Percentiles rank a stretch among this genome's conserved stretches.
Evolutionary conservation across 2,113 vertebrate genomes (phyloP).

Genomic region (Pseudolaguvia tuberculata): DNA sequence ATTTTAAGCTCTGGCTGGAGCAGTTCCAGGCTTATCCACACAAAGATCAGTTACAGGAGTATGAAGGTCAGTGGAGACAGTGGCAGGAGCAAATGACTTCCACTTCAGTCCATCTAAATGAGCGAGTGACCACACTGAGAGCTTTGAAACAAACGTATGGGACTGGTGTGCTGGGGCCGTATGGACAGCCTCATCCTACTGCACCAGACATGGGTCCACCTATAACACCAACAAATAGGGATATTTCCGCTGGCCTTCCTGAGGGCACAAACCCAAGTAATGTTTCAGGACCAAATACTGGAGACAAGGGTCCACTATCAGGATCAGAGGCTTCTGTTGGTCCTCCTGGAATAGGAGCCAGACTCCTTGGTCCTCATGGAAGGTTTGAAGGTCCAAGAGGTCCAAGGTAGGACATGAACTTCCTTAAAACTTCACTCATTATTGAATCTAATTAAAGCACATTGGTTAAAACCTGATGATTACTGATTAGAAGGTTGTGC

Average conservation of each 20-base stretch:
- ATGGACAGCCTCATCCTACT: conserved; percentile 67
- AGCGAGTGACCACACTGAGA: conserved; percentile 79
- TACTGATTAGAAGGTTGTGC: neutral
- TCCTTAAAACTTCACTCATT: neutral
- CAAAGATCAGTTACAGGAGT: conserved; percentile 93
- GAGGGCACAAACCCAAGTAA: conserved; percentile 42
- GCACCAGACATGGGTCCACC: conserved; percentile 52
- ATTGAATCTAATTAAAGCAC: neutral
- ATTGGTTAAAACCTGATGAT: neutral
- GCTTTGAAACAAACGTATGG: conserved; percentile 77
- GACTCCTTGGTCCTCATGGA: conserved; percentile 61
- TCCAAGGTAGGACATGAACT: conserved; percentile 68
- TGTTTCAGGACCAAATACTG: conserved; percentile 43
- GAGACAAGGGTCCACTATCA: conserved; percentile 55
- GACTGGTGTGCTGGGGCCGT: conserved; percentile 69
- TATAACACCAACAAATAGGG: conserved; percentile 65
- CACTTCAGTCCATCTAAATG: conserved; percentile 83
- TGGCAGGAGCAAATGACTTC: conserved; percentile 97
- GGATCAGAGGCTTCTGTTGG: conserved; percentile 52
- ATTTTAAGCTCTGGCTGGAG: conserved; percentile 88
- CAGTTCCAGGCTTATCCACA: conserved; percentile 91
- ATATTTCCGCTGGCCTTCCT: conserved; percentile 46
- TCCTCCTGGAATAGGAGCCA: conserved; percentile 45
- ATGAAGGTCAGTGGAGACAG: conserved; percentile 92
- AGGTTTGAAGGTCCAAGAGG: conserved; percentile 74